A percentile compares a stretch with the other conserved stretches of the same genome.
These are phyloP conservation scores for Chascanopsetta lugubris DNA, from an alignment of 2,113 vertebrate species.

Conservation along the genomic window DNA sequence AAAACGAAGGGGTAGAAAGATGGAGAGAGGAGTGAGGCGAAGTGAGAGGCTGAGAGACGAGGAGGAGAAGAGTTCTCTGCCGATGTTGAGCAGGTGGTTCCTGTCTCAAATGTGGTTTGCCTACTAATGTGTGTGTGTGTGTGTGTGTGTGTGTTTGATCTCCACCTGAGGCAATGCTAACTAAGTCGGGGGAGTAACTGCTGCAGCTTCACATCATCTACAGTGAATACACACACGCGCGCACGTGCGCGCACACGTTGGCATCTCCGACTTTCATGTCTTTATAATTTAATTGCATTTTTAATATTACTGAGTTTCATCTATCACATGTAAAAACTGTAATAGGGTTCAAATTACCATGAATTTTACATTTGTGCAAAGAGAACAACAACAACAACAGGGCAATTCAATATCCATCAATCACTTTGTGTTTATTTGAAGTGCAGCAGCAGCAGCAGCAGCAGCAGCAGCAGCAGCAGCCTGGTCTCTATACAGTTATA, in stretches of 20 bases:
- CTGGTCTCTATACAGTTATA: too few relatives aligned
- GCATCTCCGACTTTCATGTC: constrained; percentile 10
- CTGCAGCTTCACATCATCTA: constrained; percentile 40
- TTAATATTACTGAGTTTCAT: too few relatives aligned
- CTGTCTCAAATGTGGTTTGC: constrained; percentile 54
- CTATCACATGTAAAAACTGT: too few relatives aligned
- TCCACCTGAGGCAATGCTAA: constrained; percentile 54
- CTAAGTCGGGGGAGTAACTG: constrained; percentile 38
- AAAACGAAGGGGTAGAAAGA: neutral
- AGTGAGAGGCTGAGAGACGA: neutral
- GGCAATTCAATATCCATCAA: too few relatives aligned
- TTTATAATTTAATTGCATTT: too few relatives aligned
- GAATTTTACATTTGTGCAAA: too few relatives aligned
- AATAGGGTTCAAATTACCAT: too few relatives aligned
- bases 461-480: too few relatives aligned
- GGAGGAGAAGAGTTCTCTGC: constrained; percentile 30
- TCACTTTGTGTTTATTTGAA: too few relatives aligned
- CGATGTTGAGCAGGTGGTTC: constrained; percentile 42
- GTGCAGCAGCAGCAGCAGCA: too few relatives aligned
- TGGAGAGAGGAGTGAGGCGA: neutral
- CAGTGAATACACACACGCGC: constrained; percentile 7
- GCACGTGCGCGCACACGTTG: constrained; percentile 13
- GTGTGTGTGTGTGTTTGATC: constrained; percentile 38
- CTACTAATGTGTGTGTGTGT: constrained; percentile 54
- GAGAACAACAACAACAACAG: too few relatives aligned